These are phyloP conservation scores for Echeneis naucrates DNA, from an alignment of 2,797 vertebrate species.

Conservation along the genomic window DNA sequence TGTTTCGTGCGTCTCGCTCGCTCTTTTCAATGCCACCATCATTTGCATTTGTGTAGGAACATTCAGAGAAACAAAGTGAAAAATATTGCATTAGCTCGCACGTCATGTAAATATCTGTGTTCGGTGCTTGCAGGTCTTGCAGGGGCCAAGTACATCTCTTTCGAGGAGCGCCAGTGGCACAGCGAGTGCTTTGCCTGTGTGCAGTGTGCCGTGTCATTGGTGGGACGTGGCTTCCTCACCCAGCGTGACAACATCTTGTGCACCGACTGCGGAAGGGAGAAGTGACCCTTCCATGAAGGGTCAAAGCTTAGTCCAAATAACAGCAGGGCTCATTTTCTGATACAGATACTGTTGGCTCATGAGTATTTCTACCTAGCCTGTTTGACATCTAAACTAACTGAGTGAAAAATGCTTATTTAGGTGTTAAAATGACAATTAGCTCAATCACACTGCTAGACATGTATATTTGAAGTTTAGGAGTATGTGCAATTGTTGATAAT, in stretches of 20 bases:
- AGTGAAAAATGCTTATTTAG: constrained; percentile 41
- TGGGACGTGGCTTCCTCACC: constrained; percentile 92
- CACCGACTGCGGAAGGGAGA: constrained; percentile 88
- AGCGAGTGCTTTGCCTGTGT: constrained; percentile 93
- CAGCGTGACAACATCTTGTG: constrained; percentile 90
- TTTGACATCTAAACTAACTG: constrained; percentile 13
- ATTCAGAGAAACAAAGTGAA: constrained; percentile 18
- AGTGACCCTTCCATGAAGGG: constrained; percentile 64
- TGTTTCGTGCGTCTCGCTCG: not conserved
- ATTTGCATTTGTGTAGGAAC: constrained; percentile 15
- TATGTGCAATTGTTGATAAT: not conserved
- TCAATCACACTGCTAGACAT: constrained; percentile 6
- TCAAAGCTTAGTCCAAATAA: constrained; percentile 3
- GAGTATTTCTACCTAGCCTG: constrained; percentile 19
- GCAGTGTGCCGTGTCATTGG: constrained; percentile 89
- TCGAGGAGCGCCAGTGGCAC: constrained; percentile 97
- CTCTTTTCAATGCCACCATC: not conserved
- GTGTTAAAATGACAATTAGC: constrained; percentile 8
- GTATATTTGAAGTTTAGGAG: not conserved
- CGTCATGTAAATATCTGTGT: constrained; percentile 15
- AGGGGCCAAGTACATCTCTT: constrained; percentile 93
- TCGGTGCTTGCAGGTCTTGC: constrained; percentile 86
- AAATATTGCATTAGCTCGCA: constrained; percentile 2
- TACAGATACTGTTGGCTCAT: constrained; percentile 9
- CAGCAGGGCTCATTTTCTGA: constrained; percentile 22